Evolutionary conservation across 92 coral and sea anemone species (phyloP), one percentile per base, ranked within the genome.

Genomic region (Plumapathes pennacea): DNA sequence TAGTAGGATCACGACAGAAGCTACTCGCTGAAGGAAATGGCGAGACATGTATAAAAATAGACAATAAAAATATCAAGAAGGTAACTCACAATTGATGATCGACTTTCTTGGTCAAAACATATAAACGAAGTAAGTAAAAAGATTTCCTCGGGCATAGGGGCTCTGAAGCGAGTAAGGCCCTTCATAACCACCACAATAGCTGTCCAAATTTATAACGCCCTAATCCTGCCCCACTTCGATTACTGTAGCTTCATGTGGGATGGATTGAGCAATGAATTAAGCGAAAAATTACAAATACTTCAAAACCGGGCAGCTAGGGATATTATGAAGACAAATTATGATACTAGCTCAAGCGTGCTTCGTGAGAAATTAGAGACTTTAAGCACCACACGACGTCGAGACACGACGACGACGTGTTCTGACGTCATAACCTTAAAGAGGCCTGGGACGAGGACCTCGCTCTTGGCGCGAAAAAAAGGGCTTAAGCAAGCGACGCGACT

Each of bases 221-320:
- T 83, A 26, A 57, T 83, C 25, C 48, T 52, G 55, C 84, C 85
- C 11, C 81, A 83, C 38, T 83, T 83, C 53, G 77, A 76, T 41
- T 76, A 82, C 53, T 76, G 89, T 50, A 60, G 73, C 64, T 56
- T 69, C 30, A 75, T 67, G 14, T 74, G 83, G 79, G 39, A 74
- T 54, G 81, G 58, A 25, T 17, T 67, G 15, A 57, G 69, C 42
- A 15, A 23, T 6, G 23, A 45, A 32, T 41, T 66, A 12, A 48
- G 57, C 25, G 60, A 57, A 4, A 74, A 82, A 61, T 42, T 67
- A 24, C 79, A 82, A 46, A 75, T 74, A 51, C 44, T 68, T 9
- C 89, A 68, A 59, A 75, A 82, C 54, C 69, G 79, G 27, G 77
- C 82, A 33, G 78, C 67, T 7, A 60, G 88, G 54, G 55, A 59